phyloP scores from a whole-genome alignment of 2,113 vertebrate species.

The Cyprinodon brontotheroides region DNA sequence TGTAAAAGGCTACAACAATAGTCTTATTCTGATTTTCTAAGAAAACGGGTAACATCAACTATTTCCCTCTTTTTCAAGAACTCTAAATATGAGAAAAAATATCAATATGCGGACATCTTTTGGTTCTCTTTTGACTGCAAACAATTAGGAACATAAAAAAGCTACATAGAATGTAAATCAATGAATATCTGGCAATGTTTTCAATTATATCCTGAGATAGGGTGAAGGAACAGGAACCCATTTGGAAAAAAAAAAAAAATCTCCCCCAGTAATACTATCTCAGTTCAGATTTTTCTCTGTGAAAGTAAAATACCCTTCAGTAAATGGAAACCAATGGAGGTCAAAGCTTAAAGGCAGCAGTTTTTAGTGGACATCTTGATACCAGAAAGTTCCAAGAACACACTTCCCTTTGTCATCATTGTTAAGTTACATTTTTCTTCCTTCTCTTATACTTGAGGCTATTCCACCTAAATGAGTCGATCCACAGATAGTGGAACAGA shows the following conservation, averaged over 20 bases:
- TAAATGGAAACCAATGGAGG: constrained; percentile 1
- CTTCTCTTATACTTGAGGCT: constrained; percentile 26
- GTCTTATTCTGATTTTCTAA: no score
- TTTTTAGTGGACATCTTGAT: constrained; percentile 26
- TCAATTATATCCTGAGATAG: background rate
- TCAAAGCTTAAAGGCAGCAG: constrained; percentile 5
- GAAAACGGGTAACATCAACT: no score
- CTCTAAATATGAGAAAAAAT: no score
- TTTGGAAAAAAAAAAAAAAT: background rate
- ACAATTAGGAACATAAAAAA: background rate
- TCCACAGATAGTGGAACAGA: constrained; percentile 29
- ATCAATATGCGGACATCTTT: no score
- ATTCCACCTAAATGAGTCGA: constrained; percentile 27
- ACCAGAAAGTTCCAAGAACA: constrained; percentile 7
- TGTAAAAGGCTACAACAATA: no score
- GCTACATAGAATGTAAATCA: background rate
- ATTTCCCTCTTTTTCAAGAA: no score
- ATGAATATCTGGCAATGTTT: background rate
- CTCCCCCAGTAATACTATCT: background rate
- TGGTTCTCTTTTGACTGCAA: background rate
- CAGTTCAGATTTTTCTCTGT: background rate
- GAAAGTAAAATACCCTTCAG: background rate
- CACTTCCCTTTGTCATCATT: constrained; percentile 9
- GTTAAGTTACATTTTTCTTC: constrained; percentile 16
- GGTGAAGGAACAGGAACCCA: background rate